Conservation (phyloP, 1,140 invertebrate species). For the Platorchestia sp. region DNA sequence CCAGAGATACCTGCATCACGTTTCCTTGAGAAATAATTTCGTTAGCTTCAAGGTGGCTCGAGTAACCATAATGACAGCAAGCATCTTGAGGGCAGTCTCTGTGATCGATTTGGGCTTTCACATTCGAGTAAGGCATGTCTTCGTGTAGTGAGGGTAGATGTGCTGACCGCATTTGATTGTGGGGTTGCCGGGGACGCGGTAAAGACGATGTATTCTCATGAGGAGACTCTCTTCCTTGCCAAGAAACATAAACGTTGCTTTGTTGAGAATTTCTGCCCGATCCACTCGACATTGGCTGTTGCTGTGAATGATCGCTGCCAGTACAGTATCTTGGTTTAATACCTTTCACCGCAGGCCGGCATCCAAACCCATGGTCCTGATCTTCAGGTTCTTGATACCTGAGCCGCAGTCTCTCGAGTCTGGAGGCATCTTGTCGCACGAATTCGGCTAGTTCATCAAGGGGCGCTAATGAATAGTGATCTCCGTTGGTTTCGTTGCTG, state of each 20-base stretch:
- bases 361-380: slow-evolving; percentile 90
- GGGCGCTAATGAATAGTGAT: slow-evolving; percentile 73
- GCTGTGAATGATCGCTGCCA: slow-evolving; percentile 84
- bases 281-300: slow-evolving; percentile 73
- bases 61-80: slow-evolving; percentile 29
- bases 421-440: slow-evolving; percentile 83
- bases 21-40: background rate
- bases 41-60: background rate
- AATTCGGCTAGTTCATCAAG: slow-evolving; percentile 85
- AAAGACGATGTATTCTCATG: slow-evolving; percentile 56
- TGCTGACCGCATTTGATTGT: slow-evolving; percentile 52
- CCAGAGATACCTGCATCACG: slow-evolving; percentile 18
- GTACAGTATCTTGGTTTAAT: slow-evolving; percentile 82
- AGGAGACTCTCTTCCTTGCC: slow-evolving; percentile 62
- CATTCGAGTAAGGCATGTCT: slow-evolving; percentile 62
- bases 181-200: slow-evolving; percentile 56
- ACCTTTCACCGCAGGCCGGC: slow-evolving; percentile 85
- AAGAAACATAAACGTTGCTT: slow-evolving; percentile 59
- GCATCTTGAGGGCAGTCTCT: slow-evolving; percentile 61
- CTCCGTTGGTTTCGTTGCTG: slow-evolving; percentile 67
- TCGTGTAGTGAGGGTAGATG: slow-evolving; percentile 64
- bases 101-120: background rate
- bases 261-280: background rate
- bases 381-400: slow-evolving; percentile 76
- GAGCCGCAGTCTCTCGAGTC: slow-evolving; percentile 79